A percentile compares a stretch with the other conserved stretches of the same genome.
These are phyloP conservation scores for Epirrhoe tristata DNA, from an alignment of 2,888 invertebrate genomes.

Conservation along the genomic window DNA sequence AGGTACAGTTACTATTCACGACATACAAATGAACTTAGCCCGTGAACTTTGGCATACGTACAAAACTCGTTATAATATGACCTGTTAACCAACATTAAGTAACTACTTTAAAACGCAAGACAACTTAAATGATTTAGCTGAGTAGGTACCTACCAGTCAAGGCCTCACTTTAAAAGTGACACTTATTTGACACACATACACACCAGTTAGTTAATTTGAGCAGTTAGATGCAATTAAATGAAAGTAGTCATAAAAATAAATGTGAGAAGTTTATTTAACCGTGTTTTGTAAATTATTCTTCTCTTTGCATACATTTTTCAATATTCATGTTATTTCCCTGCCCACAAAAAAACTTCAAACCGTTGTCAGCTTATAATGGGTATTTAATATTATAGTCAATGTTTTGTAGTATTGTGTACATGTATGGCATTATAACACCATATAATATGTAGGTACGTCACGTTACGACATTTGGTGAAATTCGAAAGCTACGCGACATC, in stretches of 20 bases:
- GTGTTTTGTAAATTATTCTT: constrained; percentile 20
- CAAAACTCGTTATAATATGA: constrained; percentile 32
- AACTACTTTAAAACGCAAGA: constrained; percentile 30
- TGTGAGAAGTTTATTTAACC: constrained; percentile 23
- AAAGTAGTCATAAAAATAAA: constrained; percentile 23
- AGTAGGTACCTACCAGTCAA: constrained; percentile 31
- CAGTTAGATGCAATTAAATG: constrained; percentile 21
- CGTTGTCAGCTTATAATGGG: too few relatives aligned
- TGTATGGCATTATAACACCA: constrained; percentile 34
- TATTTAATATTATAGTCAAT: not conserved
- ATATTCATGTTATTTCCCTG: not conserved
- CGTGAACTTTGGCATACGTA: constrained; percentile 33
- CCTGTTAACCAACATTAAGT: constrained; percentile 41
- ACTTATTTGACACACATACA: constrained; percentile 31
- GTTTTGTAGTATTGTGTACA: constrained; percentile 13
- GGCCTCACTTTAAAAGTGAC: constrained; percentile 27
- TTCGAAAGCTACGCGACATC: constrained; percentile 53
- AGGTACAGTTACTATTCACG: not conserved
- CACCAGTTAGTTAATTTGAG: constrained; percentile 9
- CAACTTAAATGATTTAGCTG: constrained; percentile 32
- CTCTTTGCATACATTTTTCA: not conserved
- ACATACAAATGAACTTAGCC: constrained; percentile 13
- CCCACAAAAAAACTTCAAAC: too few relatives aligned
- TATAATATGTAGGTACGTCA: constrained; percentile 22
- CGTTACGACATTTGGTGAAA: constrained; percentile 60